These are phyloP conservation scores for Gnatocerus cornutus DNA, from an alignment of 2,888 invertebrate species.

Conservation along the genomic window DNA sequence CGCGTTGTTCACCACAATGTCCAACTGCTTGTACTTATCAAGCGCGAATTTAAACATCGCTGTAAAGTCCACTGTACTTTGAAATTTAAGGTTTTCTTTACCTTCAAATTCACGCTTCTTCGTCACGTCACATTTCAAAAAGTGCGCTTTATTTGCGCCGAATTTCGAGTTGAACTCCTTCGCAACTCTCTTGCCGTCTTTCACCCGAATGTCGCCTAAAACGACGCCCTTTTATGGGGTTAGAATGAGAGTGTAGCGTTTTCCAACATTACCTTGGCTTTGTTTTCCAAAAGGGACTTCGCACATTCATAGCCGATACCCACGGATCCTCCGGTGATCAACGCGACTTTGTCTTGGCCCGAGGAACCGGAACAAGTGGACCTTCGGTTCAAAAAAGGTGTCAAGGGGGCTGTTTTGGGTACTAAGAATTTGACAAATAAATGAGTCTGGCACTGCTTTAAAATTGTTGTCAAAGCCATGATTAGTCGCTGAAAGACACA, in stretches of 20 bases:
- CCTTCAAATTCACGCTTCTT: slow-evolving; percentile 65
- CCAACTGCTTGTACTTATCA: slow-evolving; percentile 65
- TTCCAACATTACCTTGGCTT: slow-evolving; percentile 79
- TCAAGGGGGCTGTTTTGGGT: background rate
- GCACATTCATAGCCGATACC: slow-evolving; percentile 80
- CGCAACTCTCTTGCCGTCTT: slow-evolving; percentile 69
- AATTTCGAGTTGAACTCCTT: slow-evolving; percentile 69
- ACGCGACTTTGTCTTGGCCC: slow-evolving; percentile 78
- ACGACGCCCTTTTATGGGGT: slow-evolving; percentile 58
- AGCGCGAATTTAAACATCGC: slow-evolving; percentile 62
- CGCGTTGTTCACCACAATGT: slow-evolving; percentile 72
- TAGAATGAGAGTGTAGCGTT: background rate
- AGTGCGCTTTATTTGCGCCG: slow-evolving; percentile 71
- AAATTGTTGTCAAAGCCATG: background rate
- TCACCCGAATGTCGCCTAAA: slow-evolving; percentile 67
- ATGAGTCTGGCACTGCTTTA: background rate
- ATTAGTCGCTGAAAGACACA: too few species aligned
- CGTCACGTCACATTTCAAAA: slow-evolving; percentile 73
- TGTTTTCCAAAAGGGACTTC: slow-evolving; percentile 78
- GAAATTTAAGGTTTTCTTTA: slow-evolving; percentile 19
- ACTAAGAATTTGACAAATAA: background rate
- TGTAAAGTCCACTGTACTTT: slow-evolving; percentile 36
- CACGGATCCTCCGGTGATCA: slow-evolving; percentile 81
- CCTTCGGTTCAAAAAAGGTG: background rate
- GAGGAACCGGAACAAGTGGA: slow-evolving; percentile 1